Conservation (phyloP, 2,797 vertebrate species). For the Sebastes goodei region DNA sequence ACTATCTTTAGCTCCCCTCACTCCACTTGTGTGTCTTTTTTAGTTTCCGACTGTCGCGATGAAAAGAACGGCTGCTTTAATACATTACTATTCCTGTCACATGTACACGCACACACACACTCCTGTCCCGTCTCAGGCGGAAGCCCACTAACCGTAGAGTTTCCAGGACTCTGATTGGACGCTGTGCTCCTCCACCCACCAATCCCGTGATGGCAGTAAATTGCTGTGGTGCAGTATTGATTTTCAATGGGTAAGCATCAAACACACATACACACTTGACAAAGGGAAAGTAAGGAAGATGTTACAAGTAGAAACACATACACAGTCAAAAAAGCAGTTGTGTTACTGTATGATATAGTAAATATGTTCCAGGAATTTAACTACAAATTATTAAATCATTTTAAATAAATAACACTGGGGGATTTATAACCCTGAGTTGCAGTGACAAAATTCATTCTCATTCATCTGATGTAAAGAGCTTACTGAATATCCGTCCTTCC, state of each 20-base stretch:
- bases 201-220: conserved; percentile 26
- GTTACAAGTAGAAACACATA: not conserved
- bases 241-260: conserved; percentile 26
- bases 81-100: conserved; percentile 25
- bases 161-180: conserved; percentile 31
- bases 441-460: not conserved
- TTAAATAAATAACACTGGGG: not conserved
- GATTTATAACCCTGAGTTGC: not conserved
- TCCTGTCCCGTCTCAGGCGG: not conserved
- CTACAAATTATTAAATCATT: not conserved
- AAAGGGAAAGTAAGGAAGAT: not conserved
- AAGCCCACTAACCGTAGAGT: conserved; percentile 3
- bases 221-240: conserved; percentile 46
- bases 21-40: not conserved
- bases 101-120: not conserved
- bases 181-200: conserved; percentile 25
- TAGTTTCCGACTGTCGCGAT: not conserved
- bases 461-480: conserved; percentile 17
- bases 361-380: not conserved
- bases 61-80: conserved; percentile 14
- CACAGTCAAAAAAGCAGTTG: not conserved
- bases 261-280: not conserved
- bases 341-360: not conserved
- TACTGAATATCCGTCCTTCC: not conserved
- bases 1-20: conserved; percentile 10